These are phyloP conservation scores for Alethe castanea DNA, from an alignment of 2,113 vertebrate genomes.

Conservation along the genomic window DNA sequence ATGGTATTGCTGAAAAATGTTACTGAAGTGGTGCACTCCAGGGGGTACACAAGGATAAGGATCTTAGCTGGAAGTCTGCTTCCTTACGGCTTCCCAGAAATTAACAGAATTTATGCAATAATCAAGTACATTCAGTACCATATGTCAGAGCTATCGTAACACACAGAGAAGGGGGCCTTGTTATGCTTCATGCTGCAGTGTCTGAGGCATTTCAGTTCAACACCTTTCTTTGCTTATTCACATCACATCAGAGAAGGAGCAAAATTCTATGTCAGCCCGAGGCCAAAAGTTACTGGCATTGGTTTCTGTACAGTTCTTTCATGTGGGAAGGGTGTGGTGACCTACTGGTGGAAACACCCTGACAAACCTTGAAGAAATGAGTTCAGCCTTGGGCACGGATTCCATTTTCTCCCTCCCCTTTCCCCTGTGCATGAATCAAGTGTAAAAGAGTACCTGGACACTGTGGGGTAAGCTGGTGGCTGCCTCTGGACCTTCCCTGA, in stretches of 20 bases:
- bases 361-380: background rate
- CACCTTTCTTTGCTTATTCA: conserved; percentile 43
- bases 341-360: background rate
- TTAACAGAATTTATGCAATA: conserved; percentile 21
- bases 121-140: conserved; percentile 40
- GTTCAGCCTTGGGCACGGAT: background rate
- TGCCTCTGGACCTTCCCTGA: background rate
- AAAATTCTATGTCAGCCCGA: background rate
- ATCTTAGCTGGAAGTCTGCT: conserved; percentile 47
- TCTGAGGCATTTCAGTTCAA: conserved; percentile 17
- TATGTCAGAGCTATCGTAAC: background rate
- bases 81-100: conserved; percentile 45
- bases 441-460: background rate
- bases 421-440: background rate
- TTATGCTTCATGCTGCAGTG: background rate
- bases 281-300: conserved; percentile 13
- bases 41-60: conserved; percentile 38
- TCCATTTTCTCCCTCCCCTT: background rate
- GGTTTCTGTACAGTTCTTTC: conserved; percentile 14
- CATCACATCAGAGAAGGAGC: conserved; percentile 24
- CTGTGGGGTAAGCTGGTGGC: background rate
- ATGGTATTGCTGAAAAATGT: conserved; percentile 20
- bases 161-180: conserved; percentile 5
- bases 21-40: background rate
- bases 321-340: conserved; percentile 45